Conservation (phyloP, 2,797 vertebrate species). For the Catostomus latipinnis region DNA sequence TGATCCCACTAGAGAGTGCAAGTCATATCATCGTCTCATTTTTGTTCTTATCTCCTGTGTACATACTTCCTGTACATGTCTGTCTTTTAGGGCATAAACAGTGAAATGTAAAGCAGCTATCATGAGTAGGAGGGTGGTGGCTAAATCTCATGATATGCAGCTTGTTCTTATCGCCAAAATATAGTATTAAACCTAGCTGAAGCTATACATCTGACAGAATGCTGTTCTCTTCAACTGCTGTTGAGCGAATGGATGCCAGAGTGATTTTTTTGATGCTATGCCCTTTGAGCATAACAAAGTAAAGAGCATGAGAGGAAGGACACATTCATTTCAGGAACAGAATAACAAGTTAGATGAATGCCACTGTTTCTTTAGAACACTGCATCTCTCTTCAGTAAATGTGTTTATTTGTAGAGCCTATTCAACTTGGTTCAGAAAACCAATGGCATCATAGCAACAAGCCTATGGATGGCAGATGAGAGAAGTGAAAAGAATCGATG, state of each 20-base stretch:
- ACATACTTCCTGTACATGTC: slow-evolving; percentile 17
- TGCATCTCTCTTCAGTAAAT: slow-evolving; percentile 16
- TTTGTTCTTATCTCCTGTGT: slow-evolving; percentile 35
- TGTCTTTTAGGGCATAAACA: slow-evolving; percentile 4
- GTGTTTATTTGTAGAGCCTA: slow-evolving; percentile 20
- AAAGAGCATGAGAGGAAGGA: slow-evolving; percentile 19
- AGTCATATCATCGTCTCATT: slow-evolving; percentile 16
- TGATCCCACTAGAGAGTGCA: slow-evolving; percentile 2
- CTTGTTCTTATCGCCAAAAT: slow-evolving; percentile 25
- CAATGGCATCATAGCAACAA: slow-evolving; percentile 27
- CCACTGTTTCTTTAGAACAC: slow-evolving; percentile 15
- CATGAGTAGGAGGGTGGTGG: slow-evolving; percentile 5
- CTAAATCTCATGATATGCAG: slow-evolving; percentile 30
- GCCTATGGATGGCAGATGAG: slow-evolving; percentile 29
- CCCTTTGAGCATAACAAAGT: slow-evolving; percentile 35
- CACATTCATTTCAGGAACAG: slow-evolving; percentile 19
- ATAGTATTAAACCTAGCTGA: slow-evolving; percentile 11
- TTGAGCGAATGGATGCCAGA: slow-evolving; percentile 25
- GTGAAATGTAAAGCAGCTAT: slow-evolving; percentile 22
- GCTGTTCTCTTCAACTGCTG: slow-evolving; percentile 6
- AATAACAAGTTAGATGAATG: slow-evolving; percentile 41
- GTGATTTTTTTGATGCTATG: slow-evolving; percentile 1
- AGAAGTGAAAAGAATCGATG: slow-evolving; percentile 27
- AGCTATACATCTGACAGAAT: slow-evolving; percentile 17
- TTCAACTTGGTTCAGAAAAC: slow-evolving; percentile 28